Evolutionary conservation across 1,140 invertebrate species (phyloP).

Genomic region (Pectinophora gossypiella): DNA sequence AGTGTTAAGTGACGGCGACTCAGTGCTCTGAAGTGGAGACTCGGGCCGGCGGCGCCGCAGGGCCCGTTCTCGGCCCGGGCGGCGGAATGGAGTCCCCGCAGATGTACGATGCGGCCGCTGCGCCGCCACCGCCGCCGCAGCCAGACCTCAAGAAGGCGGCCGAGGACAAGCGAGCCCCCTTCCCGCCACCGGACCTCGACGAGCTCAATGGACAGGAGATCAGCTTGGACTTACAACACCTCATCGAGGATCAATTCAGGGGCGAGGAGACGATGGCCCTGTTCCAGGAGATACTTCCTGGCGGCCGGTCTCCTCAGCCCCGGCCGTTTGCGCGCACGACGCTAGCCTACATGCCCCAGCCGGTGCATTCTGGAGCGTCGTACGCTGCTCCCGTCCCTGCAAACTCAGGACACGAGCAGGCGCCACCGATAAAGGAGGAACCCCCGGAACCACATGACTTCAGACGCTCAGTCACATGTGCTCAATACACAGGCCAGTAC

Average conservation of each 20-base stretch:
- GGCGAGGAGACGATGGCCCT: conserved; percentile 82
- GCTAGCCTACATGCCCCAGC: conserved; percentile 92
- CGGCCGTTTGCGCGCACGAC: conserved; percentile 79
- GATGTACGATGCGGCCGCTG: conserved; percentile 80
- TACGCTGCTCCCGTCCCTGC: conserved; percentile 79
- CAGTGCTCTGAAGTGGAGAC: conserved; percentile 70
- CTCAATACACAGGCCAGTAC: conserved; percentile 64
- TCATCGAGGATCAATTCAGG: conserved; percentile 93
- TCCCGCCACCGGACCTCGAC: conserved; percentile 85
- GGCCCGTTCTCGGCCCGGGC: conserved; percentile 57
- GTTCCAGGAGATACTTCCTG: conserved; percentile 86
- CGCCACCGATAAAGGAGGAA: conserved; percentile 87
- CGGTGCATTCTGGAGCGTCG: conserved; percentile 88
- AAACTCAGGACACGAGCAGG: conserved; percentile 74
- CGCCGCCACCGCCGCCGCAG: conserved; percentile 71
- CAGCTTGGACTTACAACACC: conserved; percentile 89
- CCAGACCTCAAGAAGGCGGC: conserved; percentile 66
- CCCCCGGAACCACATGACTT: conserved; percentile 86
- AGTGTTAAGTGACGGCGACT: conserved; percentile 56
- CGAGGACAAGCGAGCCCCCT: conserved; percentile 76
- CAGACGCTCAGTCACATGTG: conserved; percentile 70
- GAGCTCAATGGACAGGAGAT: conserved; percentile 93
- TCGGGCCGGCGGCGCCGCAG: conserved; percentile 57
- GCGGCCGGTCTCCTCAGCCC: conserved; percentile 74
- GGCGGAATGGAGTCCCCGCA: conserved; percentile 82